Evolutionary conservation across 2,888 invertebrate species (phyloP).

Genomic region (Cryptus viduatorius): DNA sequence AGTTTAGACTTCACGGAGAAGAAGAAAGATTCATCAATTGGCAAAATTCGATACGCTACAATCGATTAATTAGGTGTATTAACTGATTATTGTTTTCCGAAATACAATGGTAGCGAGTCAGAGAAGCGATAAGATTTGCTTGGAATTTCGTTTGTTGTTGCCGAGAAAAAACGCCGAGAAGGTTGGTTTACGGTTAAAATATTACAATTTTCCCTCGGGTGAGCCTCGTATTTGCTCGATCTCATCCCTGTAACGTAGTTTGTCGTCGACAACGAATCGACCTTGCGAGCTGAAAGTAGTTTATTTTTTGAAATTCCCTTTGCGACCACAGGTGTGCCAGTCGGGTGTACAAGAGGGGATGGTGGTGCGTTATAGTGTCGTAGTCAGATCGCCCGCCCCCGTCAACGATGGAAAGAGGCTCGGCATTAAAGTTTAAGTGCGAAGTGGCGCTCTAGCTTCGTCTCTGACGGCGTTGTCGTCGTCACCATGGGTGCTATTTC

Average conservation of each 20-base stretch:
- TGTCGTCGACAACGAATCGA: constrained; percentile 11
- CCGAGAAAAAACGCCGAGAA: not conserved
- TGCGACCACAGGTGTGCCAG: constrained; percentile 13
- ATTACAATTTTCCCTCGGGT: not conserved
- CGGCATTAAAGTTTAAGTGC: constrained; percentile 71
- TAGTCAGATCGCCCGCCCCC: not conserved
- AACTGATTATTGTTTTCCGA: too few relatives aligned
- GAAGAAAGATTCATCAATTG: too few relatives aligned
- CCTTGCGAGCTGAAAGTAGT: constrained; percentile 1
- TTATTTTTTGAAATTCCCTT: constrained; percentile 32
- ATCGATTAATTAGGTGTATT: too few relatives aligned
- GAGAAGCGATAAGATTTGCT: not conserved
- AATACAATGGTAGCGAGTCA: too few relatives aligned
- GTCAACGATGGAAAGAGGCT: constrained; percentile 54
- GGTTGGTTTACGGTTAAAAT: not conserved
- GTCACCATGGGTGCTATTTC: constrained; percentile 63
- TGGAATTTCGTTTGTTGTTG: not conserved
- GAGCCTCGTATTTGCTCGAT: not conserved
- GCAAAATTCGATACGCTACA: too few relatives aligned
- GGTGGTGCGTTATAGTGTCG: constrained; percentile 14
- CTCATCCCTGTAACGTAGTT: constrained; percentile 1
- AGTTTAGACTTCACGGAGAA: too few relatives aligned
- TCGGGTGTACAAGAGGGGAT: not conserved
- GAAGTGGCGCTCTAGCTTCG: constrained; percentile 64
- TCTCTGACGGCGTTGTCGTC: constrained; percentile 43